Conservation (phyloP, 2,797 vertebrate genomes). For the Manis crassicaudata region DNA sequence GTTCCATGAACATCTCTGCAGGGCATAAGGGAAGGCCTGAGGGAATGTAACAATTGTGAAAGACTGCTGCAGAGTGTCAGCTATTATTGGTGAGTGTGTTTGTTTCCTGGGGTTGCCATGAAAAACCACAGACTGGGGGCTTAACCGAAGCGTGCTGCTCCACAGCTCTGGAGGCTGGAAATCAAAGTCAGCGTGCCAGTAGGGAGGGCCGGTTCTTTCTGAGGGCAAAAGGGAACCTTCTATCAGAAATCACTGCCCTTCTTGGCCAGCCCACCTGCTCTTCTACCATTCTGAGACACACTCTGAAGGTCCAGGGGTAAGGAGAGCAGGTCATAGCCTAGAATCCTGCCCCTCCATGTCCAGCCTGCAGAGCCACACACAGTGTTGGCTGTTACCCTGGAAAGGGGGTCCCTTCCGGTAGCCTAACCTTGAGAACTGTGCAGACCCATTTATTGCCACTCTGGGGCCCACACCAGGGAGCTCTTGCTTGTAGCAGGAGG, state of each 20-base stretch:
- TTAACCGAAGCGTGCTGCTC: accelerated
- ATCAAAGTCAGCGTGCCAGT: accelerated
- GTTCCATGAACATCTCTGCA: accelerated
- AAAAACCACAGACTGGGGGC: neutral
- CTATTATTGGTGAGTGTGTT: neutral
- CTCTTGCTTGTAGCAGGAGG: neutral
- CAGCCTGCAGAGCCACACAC: neutral
- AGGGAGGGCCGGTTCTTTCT: neutral
- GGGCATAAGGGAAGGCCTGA: neutral
- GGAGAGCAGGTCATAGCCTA: accelerated
- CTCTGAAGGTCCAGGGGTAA: accelerated
- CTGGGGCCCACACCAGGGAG: neutral
- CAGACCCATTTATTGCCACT: accelerated
- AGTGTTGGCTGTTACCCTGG: accelerated
- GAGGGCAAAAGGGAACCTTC: neutral
- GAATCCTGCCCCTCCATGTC: neutral
- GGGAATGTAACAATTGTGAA: neutral
- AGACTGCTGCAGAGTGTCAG: neutral
- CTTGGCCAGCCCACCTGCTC: neutral
- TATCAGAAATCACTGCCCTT: neutral
- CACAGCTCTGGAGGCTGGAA: neutral
- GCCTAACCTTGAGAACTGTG: accelerated
- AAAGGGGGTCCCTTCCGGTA: accelerated
- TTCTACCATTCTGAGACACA: neutral
- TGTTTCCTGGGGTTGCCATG: no score